A percentile compares a stretch with the other conserved stretches of the same genome.
These are phyloP conservation scores for Mallotus villosus DNA, from an alignment of 2,797 vertebrate species.

Conservation along the genomic window DNA sequence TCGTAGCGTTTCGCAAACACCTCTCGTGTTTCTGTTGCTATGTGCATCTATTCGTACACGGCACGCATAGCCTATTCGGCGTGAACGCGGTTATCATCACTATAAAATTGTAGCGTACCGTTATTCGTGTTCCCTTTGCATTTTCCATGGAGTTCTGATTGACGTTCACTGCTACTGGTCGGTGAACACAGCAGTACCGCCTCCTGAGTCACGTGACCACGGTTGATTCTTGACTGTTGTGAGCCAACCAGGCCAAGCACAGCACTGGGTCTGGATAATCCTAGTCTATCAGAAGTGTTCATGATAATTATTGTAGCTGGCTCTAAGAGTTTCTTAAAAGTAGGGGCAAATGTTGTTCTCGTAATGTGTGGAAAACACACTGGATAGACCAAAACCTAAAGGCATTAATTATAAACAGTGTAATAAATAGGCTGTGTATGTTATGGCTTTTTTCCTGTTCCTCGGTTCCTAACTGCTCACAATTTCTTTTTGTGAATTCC, in stretches of 20 bases:
- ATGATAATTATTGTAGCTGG: too few relatives aligned
- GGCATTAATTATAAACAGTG: too few relatives aligned
- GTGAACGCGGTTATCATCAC: constrained; percentile 66
- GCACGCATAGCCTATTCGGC: constrained; percentile 54
- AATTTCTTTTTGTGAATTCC: background rate
- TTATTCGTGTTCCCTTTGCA: constrained; percentile 74
- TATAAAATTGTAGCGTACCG: constrained; percentile 70
- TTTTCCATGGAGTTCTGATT: constrained; percentile 65
- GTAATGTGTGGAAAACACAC: too few relatives aligned
- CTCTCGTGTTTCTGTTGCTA: constrained; percentile 34
- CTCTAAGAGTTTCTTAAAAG: too few relatives aligned
- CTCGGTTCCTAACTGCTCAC: too few relatives aligned
- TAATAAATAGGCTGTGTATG: too few relatives aligned
- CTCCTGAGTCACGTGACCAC: constrained; percentile 69
- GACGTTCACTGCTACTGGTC: constrained; percentile 76
- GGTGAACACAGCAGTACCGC: constrained; percentile 66
- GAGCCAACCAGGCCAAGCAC: background rate
- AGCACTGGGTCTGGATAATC: background rate
- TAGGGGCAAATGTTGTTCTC: too few relatives aligned
- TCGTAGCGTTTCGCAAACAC: constrained; percentile 54
- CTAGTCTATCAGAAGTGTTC: too few relatives aligned
- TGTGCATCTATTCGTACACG: constrained; percentile 45
- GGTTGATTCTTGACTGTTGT: constrained; percentile 55
- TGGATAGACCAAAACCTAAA: too few relatives aligned
- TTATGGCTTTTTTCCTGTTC: too few relatives aligned